Conservation (phyloP, 1,140 invertebrate genomes). For the Achroia grisella region DNA sequence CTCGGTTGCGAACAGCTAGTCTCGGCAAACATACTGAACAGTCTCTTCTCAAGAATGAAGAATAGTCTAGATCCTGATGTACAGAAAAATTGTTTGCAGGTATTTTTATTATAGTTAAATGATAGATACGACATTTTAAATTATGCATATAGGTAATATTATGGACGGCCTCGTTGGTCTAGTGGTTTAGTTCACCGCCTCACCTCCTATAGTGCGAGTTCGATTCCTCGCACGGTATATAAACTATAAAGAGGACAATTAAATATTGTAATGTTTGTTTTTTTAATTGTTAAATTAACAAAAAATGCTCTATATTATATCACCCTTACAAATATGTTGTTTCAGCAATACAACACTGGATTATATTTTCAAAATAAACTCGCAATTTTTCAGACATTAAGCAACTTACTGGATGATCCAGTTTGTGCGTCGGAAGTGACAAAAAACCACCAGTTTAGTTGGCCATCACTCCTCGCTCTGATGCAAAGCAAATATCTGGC, state of each 20-base stretch:
- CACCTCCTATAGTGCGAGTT: no score
- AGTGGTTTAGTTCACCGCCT: no score
- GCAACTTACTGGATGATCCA: slow-evolving; percentile 53
- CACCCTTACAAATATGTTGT: no score
- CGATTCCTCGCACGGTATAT: no score
- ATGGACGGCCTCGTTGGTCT: no score
- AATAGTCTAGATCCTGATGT: slow-evolving; percentile 59
- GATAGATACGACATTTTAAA: no score
- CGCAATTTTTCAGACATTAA: slow-evolving; percentile 58
- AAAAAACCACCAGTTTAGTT: slow-evolving; percentile 59
- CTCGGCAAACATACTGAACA: slow-evolving; percentile 48
- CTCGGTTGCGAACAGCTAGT: slow-evolving; percentile 57
- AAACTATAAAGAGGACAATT: no score
- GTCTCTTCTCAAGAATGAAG: slow-evolving; percentile 52
- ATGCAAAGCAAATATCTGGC: slow-evolving; percentile 61
- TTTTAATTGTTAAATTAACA: no score
- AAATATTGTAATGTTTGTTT: no score
- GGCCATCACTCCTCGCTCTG: slow-evolving; percentile 46
- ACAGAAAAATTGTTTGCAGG: slow-evolving; percentile 62
- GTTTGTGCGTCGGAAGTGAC: slow-evolving; percentile 60
- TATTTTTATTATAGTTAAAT: slow-evolving; percentile 8
- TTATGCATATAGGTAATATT: no score
- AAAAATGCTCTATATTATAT: not conserved
- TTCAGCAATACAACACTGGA: no score
- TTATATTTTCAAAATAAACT: no score